Evolutionary conservation across 2,113 vertebrate species (phyloP).

Genomic region (Indri indri): DNA sequence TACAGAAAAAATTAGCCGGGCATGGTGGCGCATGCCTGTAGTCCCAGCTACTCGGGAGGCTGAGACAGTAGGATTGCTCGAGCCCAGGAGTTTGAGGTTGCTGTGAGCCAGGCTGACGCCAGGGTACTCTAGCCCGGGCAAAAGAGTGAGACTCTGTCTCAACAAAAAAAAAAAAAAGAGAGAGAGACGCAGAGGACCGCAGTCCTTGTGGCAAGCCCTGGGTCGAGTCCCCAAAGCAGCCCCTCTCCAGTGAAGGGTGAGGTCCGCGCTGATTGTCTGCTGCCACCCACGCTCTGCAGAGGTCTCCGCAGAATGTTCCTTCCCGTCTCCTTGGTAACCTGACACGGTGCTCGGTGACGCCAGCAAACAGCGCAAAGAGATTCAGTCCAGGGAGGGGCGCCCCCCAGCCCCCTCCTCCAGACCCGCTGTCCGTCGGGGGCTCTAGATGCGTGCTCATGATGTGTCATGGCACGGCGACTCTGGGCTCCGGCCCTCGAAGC

Average conservation of each 20-base stretch:
- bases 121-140: too few species aligned
- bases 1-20: too few species aligned
- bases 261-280: not conserved
- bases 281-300: conserved; percentile 23
- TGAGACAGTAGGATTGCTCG: too few species aligned
- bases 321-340: conserved; percentile 18
- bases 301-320: not conserved
- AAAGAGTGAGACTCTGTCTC: too few species aligned
- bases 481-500: not conserved
- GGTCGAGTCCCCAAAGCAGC: not conserved
- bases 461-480: accelerated
- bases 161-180: too few species aligned
- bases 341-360: accelerated
- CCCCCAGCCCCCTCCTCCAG: too few species aligned
- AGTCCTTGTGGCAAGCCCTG: not conserved
- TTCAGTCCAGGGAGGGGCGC: too few species aligned
- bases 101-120: too few species aligned
- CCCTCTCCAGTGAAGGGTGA: not conserved
- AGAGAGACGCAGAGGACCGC: not conserved
- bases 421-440: not conserved
- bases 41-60: too few species aligned
- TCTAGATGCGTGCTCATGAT: not conserved
- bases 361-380: too few species aligned
- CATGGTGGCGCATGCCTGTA: too few species aligned
- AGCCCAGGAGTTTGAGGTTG: too few species aligned